Evolutionary conservation across 2,113 vertebrate species (phyloP).

Genomic region (Panthera tigris): DNA sequence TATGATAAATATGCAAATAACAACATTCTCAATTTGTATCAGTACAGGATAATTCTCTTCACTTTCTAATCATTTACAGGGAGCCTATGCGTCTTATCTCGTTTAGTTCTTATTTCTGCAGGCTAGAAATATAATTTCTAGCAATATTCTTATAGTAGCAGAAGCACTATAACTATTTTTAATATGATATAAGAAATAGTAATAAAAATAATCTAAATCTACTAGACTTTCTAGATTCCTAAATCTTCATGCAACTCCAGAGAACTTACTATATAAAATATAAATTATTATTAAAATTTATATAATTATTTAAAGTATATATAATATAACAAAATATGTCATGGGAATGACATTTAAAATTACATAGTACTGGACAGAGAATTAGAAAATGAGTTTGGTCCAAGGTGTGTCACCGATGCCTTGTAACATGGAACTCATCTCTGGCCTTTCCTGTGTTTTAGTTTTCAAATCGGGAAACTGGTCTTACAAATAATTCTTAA

Average conservation of each 20-base stretch:
- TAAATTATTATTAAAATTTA: neutral
- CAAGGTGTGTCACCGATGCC: neutral
- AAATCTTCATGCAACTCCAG: neutral
- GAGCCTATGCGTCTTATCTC: neutral
- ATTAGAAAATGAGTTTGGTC: neutral
- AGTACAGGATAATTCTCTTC: neutral
- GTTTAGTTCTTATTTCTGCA: slow-evolving; percentile 23
- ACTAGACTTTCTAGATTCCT: neutral
- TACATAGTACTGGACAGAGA: neutral
- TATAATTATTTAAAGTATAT: neutral
- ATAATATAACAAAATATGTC: neutral
- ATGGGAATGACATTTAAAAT: neutral
- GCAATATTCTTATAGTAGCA: neutral
- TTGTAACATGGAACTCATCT: neutral
- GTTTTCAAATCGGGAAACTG: neutral
- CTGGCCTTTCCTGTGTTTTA: neutral
- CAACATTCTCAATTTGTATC: neutral
- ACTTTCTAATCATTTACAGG: neutral
- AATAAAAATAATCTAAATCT: slow-evolving; percentile 15
- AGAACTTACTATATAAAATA: neutral
- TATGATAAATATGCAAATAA: slow-evolving; percentile 29
- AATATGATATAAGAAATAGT: neutral
- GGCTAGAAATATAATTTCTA: slow-evolving; percentile 42
- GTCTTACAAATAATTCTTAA: neutral
- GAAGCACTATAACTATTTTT: neutral